phyloP scores from a whole-genome alignment of 2,113 vertebrate species.

The Casuarius casuarius region DNA sequence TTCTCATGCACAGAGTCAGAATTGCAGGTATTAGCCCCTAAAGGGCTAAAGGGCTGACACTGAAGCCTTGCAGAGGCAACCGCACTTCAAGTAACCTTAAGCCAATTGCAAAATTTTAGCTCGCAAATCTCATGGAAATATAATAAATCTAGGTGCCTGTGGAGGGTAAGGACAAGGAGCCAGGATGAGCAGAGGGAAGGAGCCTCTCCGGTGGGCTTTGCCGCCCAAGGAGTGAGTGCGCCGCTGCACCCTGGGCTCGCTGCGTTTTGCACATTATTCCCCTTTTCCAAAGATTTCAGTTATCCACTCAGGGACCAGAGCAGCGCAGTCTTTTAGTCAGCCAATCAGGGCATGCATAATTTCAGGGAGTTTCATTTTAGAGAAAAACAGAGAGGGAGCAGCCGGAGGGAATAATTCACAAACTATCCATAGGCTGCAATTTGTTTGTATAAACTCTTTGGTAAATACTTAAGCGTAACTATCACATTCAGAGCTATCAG shows the following conservation, averaged over 20 bases:
- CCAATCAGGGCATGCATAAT: neutral
- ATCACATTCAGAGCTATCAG: constrained; percentile 23
- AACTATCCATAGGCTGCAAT: neutral
- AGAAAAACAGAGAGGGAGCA: neutral
- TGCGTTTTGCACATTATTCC: neutral
- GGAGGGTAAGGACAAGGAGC: neutral
- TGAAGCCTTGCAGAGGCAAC: neutral
- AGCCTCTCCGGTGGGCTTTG: neutral
- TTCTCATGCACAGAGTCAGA: neutral
- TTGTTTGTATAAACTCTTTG: constrained; percentile 55
- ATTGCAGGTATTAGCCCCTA: neutral
- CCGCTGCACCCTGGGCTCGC: rapidly evolving
- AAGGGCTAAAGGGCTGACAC: neutral
- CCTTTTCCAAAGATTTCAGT: neutral
- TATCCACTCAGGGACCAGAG: neutral
- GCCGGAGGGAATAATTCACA: constrained; percentile 18
- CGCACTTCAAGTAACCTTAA: neutral
- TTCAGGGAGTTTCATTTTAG: neutral
- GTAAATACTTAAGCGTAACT: neutral
- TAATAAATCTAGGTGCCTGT: neutral
- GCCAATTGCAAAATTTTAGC: rapidly evolving
- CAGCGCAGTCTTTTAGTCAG: constrained; percentile 2
- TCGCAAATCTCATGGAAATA: neutral
- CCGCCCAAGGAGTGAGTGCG: neutral
- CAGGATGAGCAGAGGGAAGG: neutral